These are phyloP conservation scores for Scaptomyza parva DNA, from an alignment of 2,888 invertebrate genomes.

Conservation along the genomic window DNA sequence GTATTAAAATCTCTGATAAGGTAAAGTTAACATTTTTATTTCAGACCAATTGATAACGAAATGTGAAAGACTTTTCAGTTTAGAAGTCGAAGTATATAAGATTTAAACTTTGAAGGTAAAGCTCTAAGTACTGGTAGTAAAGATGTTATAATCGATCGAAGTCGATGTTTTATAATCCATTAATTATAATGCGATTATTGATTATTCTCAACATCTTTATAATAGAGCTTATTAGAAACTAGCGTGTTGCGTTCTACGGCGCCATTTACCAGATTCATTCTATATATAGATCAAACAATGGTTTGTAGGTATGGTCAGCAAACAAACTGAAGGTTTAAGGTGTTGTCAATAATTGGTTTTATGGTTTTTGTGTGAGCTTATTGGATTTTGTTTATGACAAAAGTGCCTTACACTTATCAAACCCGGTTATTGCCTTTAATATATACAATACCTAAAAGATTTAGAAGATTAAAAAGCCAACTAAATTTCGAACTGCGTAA, in stretches of 20 bases:
- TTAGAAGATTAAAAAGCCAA: conserved; percentile 12
- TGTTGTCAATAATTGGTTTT: conserved; percentile 15
- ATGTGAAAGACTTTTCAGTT: neutral
- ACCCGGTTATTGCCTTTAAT: neutral
- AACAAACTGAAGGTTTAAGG: conserved; percentile 9
- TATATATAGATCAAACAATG: neutral
- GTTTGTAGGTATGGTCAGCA: conserved; percentile 11
- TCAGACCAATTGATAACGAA: neutral
- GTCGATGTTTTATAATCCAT: conserved; percentile 24
- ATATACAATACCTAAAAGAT: neutral
- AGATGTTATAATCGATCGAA: conserved; percentile 9
- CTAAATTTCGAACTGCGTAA: conserved; percentile 17
- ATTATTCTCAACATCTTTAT: conserved; percentile 53
- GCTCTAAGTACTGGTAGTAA: conserved; percentile 3
- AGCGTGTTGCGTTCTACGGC: conserved; percentile 13
- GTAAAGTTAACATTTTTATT: neutral
- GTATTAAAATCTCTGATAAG: conserved; percentile 11
- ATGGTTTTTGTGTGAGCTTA: conserved; percentile 25
- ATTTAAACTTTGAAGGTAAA: neutral
- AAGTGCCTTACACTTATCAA: conserved; percentile 32
- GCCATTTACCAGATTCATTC: conserved; percentile 8
- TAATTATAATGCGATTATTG: conserved; percentile 40
- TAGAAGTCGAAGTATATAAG: no score
- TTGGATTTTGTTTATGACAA: conserved; percentile 28
- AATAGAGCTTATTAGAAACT: conserved; percentile 20